Evolutionary conservation across 2,113 vertebrate species (phyloP), one percentile per base, ranked within the genome.

Genomic region (Tupaia chinensis): DNA sequence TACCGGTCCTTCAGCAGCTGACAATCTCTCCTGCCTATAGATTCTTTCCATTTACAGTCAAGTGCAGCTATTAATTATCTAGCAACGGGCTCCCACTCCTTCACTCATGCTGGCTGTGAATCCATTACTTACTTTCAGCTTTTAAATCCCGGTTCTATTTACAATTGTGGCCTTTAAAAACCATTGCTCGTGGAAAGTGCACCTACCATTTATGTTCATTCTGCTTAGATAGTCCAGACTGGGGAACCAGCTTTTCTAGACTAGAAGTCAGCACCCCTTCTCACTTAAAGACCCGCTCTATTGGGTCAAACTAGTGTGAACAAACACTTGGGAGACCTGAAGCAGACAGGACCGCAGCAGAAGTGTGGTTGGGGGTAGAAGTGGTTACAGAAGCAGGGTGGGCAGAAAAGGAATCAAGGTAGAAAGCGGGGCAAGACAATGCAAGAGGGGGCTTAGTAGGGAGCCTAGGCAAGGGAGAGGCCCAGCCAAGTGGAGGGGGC

Each of bases 11-110:
- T 65, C 20, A 14, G 60, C 6, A 8, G 13, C 6, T 44, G 54
- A 13, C 0, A 7, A 27, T 66, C 11, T 20, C 7, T 13, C 63
- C 84, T 60, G 44, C 19, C 27, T 66, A 0, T 17, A 4, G 7
- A 58, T 68, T 54, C 61, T 82, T 81, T 79, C 70, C 20, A 4
- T 5, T 20, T 87, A 20, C 10, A 70, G 84, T 78, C 76, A n/a
- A 0, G 29, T n/a, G 44, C 27, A 65, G 84, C 85, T 56, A 23
- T 23, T 5, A 44, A 68, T 53, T 66, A 81, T 9, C 77, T 27
- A 53, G 83, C 63, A 85, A 14, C 44, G 25, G 22, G 22, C 68
- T 74, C 73, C 65, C 0, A 0, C 27, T 17, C 25, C 11, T 2
- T 29, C 61, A 23, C 87, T 69, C 53, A 11, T 23, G 72, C 29